phyloP scores from a whole-genome alignment of 2,797 vertebrate genomes.

The Halcyon leucocephala region DNA sequence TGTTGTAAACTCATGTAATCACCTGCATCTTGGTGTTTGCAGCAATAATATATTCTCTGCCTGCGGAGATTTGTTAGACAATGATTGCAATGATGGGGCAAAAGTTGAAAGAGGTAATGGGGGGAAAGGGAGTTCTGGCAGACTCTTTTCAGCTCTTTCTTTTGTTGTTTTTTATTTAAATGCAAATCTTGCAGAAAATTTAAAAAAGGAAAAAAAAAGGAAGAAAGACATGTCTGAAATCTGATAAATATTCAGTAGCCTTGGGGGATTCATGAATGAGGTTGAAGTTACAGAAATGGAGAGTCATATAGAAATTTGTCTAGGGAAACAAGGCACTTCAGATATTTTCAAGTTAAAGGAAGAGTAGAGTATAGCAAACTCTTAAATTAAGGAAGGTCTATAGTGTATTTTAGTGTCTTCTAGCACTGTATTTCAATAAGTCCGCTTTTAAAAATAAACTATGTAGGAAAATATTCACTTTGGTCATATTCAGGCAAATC shows the following conservation, averaged over 20 bases:
- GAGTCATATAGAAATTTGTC: neutral
- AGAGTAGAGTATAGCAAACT: neutral
- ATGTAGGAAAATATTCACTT: neutral
- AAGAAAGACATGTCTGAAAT: neutral
- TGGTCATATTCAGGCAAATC: neutral
- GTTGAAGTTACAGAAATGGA: neutral
- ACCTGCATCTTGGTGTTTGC: neutral
- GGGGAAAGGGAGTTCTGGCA: neutral
- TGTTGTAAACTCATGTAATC: neutral
- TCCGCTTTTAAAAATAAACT: neutral
- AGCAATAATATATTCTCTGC: conserved; percentile 15
- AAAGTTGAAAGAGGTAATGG: neutral
- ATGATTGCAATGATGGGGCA: neutral
- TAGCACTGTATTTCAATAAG: neutral
- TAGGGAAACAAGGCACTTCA: neutral
- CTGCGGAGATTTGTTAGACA: conserved; percentile 38
- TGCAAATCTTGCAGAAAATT: conserved; percentile 23
- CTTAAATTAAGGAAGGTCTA: neutral
- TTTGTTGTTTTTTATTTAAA: conserved; percentile 57
- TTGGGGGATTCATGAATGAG: neutral
- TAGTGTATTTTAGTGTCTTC: neutral
- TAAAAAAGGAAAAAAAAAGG: too few relatives aligned
- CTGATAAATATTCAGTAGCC: conserved; percentile 45
- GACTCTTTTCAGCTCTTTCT: conserved; percentile 26
- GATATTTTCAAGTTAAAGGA: neutral